Conservation (phyloP, 1,140 invertebrate species). For the Ostrea denselamellosa region DNA sequence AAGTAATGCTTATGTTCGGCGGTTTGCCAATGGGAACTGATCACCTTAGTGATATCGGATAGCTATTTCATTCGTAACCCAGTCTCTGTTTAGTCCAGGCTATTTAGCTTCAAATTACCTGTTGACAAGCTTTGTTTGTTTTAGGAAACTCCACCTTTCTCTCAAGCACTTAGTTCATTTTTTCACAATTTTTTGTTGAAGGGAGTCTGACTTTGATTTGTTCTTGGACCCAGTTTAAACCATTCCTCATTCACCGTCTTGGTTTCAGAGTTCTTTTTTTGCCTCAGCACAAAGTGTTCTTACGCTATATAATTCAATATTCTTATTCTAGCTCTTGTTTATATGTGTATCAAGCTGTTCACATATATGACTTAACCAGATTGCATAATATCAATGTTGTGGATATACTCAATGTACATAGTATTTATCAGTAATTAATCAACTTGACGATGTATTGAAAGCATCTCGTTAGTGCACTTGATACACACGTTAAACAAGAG, state of each 20-base stretch:
- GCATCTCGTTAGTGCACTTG: background rate
- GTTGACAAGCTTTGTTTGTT: background rate
- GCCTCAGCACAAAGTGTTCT: background rate
- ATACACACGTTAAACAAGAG: slow-evolving; percentile 23
- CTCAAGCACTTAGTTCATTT: slow-evolving; percentile 25
- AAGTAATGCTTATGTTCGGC: background rate
- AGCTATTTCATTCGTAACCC: background rate
- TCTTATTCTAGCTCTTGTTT: slow-evolving; percentile 1
- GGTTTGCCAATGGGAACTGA: background rate
- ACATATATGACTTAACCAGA: background rate
- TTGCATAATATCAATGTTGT: background rate
- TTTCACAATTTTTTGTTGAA: slow-evolving; percentile 8
- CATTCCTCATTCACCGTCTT: slow-evolving; percentile 9
- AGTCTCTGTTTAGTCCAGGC: background rate
- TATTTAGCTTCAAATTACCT: background rate
- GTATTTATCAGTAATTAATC: slow-evolving; percentile 6
- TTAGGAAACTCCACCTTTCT: slow-evolving; percentile 23
- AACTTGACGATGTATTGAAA: background rate
- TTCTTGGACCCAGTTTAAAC: slow-evolving; percentile 53
- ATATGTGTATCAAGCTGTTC: background rate
- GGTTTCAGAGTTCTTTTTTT: slow-evolving; percentile 27
- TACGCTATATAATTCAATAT: background rate
- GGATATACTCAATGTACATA: background rate
- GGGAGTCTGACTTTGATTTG: slow-evolving; percentile 34
- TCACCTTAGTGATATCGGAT: background rate